Percentiles rank a stretch among this genome's conserved stretches.
Evolutionary conservation across 2,113 vertebrate species (phyloP).

Genomic region (Rhabdornis inornatus): DNA sequence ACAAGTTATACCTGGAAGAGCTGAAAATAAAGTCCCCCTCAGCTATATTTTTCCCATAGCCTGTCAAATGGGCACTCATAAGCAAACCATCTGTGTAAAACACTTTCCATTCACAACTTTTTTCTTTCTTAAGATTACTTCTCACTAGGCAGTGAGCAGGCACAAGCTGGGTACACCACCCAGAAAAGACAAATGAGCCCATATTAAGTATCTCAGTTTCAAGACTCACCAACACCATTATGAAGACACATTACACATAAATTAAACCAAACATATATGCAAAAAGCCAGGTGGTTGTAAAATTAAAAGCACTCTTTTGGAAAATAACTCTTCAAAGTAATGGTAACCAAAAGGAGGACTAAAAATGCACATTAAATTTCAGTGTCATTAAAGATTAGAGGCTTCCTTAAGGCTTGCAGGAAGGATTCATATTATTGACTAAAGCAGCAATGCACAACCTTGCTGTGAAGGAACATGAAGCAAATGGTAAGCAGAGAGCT

Average conservation of each 20-base stretch:
- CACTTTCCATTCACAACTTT: conserved; percentile 22
- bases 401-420: neutral
- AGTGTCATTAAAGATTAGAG: neutral
- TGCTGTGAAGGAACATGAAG: neutral
- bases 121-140: neutral
- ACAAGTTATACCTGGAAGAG: neutral
- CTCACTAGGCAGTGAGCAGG: neutral
- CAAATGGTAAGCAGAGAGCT: neutral
- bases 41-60: neutral
- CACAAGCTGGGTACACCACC: neutral
- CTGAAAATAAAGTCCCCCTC: neutral
- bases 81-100: conserved; percentile 13
- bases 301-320: neutral
- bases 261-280: neutral
- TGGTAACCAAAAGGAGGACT: neutral
- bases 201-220: neutral
- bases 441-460: neutral
- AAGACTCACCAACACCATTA: neutral
- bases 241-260: neutral
- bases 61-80: conserved; percentile 4
- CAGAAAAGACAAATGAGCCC: neutral
- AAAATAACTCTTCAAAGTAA: neutral
- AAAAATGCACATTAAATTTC: neutral
- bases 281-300: neutral
- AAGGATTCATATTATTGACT: neutral